Conservation (phyloP, 2,113 vertebrate genomes). For the Paratilapia polleni region DNA sequence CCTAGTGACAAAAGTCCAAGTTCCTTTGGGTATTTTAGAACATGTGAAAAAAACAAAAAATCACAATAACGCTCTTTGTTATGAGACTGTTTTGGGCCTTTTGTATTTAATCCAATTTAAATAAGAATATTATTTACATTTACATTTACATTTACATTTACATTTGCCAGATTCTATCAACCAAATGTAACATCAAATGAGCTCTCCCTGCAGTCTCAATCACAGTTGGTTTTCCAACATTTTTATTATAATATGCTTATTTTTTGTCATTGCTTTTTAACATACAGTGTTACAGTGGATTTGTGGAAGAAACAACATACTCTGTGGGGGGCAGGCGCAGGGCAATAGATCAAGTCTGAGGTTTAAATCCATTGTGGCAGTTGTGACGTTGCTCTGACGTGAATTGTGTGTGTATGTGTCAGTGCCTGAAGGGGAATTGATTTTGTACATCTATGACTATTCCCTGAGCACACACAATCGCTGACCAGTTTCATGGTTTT, state of each 20-base stretch:
- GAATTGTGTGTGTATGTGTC: slow-evolving; percentile 2
- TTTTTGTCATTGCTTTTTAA: neutral
- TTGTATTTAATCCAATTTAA: too few relatives aligned
- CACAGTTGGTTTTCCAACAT: neutral
- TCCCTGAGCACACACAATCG: neutral
- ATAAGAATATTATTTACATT: too few relatives aligned
- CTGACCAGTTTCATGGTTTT: neutral
- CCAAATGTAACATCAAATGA: too few relatives aligned
- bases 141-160: too few relatives aligned
- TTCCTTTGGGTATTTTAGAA: too few relatives aligned
- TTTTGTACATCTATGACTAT: slow-evolving; percentile 32
- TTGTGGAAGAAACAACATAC: neutral
- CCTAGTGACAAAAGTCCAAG: too few relatives aligned
- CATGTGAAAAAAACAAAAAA: too few relatives aligned
- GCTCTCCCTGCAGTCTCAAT: neutral
- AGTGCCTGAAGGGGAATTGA: slow-evolving; percentile 33
- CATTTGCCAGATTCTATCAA: too few relatives aligned
- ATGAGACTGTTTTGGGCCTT: too few relatives aligned
- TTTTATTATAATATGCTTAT: neutral
- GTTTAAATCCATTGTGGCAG: slow-evolving; percentile 35
- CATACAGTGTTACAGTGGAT: neutral
- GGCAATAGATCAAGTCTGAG: neutral
- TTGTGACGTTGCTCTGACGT: slow-evolving; percentile 31
- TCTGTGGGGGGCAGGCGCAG: neutral
- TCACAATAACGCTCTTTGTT: too few relatives aligned